Evolutionary conservation across 2,113 vertebrate species (phyloP).

Genomic region (Macrotus californicus): DNA sequence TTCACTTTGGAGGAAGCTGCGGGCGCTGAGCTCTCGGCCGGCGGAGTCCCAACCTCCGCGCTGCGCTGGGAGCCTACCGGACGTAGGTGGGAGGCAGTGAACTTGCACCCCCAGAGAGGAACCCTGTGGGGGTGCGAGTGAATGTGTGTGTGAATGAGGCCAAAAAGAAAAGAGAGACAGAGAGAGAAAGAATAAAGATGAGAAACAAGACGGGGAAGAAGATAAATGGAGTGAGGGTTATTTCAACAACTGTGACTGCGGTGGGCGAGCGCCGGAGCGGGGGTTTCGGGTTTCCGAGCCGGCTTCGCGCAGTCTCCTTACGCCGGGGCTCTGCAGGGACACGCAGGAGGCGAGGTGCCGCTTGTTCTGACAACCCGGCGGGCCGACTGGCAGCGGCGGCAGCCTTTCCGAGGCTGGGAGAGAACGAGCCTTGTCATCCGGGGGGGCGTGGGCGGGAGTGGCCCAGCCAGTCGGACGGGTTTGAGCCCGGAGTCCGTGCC

Average conservation of each 20-base stretch:
- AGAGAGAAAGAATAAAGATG: not conserved
- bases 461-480: slow-evolving; percentile 92
- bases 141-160: not conserved
- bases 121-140: not conserved
- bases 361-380: slow-evolving; percentile 75
- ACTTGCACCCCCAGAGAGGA: not conserved
- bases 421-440: slow-evolving; percentile 79
- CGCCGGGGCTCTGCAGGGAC: slow-evolving; percentile 66
- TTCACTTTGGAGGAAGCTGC: not conserved
- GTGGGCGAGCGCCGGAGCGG: slow-evolving; percentile 11
- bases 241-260: slow-evolving; percentile 34
- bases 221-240: not conserved
- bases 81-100: not conserved
- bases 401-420: slow-evolving; percentile 61
- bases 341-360: slow-evolving; percentile 69
- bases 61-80: not conserved
- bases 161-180: not conserved
- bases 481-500: slow-evolving; percentile 77
- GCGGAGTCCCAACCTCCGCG: not conserved
- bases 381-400: slow-evolving; percentile 48
- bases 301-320: slow-evolving; percentile 55
- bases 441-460: slow-evolving; percentile 80
- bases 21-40: not conserved
- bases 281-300: slow-evolving; percentile 48
- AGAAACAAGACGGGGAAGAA: not conserved